Base-by-base conservation (phyloP, 1,140 invertebrate species). In the Eriosoma lanigerum region DNA sequence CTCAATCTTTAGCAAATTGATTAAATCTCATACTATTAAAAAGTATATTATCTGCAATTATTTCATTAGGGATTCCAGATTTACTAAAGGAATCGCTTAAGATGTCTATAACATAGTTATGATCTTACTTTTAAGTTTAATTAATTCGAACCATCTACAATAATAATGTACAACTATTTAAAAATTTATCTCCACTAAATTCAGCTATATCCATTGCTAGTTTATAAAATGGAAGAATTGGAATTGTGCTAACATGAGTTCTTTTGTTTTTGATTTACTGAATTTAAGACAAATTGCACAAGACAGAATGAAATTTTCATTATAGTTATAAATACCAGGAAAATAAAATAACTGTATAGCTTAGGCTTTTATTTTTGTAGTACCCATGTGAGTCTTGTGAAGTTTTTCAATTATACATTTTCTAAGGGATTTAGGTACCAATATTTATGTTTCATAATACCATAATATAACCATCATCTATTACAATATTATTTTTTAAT, bases 341-440 rank as follows among this genome's bases (percentile, higher is more conserved):
- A 44, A 81, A 4, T 48, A 81, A 54, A 54, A 78, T 64, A 82
- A 73, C 84, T 82, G 75, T 81, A 80, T 62, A 84, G 83, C 75
- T 84, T 85, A 21, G 29, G 48, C 44, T 24, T 54, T 75, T 82
- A 8, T 38, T 38, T 38, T 38, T 38, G 32, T 38, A 8, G 8
- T 38, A 38, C 32, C 32, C 32, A 38, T 38, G 32, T 38, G 32
- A 38, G 8, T 38, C 32, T 38, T 8, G 32, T 38, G 32, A 4
- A 38, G 32, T 38, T 38, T 38, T 38, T 38, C 32, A 4, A 38
- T 38, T 38, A 38, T 38, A 38, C 8, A 38, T 38, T 38, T 38
- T 38, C 32, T 38, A 38, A 38, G 32, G 8, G 8, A 38, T 38
- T 38, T 38, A 8, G 32, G 32, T 38, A 38, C 32, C 8, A 38